These are phyloP conservation scores for Syrphus vitripennis DNA, from an alignment of 2,888 invertebrate species.

Conservation along the genomic window DNA sequence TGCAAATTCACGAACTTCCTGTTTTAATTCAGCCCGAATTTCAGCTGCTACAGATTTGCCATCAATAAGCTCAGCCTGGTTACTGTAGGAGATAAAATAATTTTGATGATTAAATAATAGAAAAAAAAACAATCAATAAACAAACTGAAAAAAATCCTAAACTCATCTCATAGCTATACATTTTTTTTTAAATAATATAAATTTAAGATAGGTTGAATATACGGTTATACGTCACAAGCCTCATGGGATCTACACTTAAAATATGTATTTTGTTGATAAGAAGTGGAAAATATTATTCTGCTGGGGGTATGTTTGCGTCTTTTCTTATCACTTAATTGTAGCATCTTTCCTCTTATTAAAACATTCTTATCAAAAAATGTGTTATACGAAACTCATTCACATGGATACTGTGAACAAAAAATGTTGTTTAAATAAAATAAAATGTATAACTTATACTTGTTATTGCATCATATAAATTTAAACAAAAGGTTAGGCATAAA, in stretches of 20 bases:
- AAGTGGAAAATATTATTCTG: conserved; percentile 43
- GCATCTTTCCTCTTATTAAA: not conserved
- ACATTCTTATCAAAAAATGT: not conserved
- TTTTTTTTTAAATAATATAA: no score
- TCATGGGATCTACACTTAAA: not conserved
- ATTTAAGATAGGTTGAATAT: no score
- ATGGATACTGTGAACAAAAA: conserved; percentile 8
- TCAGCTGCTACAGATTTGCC: conserved; percentile 86
- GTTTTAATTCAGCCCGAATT: conserved; percentile 85
- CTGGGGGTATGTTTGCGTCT: conserved; percentile 47
- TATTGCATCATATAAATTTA: conserved; percentile 50
- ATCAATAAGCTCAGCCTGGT: conserved; percentile 84
- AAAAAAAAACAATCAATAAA: not conserved
- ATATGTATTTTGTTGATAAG: conserved; percentile 30
- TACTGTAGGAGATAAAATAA: not conserved
- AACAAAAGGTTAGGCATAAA: not conserved
- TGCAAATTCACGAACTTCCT: conserved; percentile 84
- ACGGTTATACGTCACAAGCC: not conserved
- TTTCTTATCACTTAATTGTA: conserved; percentile 1
- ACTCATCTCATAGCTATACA: no score
- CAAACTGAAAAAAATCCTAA: no score
- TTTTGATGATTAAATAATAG: not conserved
- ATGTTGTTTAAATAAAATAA: not conserved
- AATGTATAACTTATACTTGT: not conserved
- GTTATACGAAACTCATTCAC: not conserved